Evolutionary conservation across 2,113 vertebrate species (phyloP).

Genomic region (Chionis minor): DNA sequence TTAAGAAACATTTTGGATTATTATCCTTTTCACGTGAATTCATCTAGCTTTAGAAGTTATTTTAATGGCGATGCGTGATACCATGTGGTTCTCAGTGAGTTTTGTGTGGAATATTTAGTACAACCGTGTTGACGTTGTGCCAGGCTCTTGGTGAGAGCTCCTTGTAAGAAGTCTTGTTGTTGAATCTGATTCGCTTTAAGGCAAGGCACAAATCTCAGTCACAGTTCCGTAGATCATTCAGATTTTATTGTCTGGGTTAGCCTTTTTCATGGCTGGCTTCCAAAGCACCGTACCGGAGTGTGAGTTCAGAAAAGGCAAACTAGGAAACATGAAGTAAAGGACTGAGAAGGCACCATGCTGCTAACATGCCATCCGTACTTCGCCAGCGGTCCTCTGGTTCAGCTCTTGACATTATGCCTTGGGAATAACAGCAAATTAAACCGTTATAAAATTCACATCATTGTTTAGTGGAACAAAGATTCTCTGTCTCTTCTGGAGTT

Average conservation of each 20-base stretch:
- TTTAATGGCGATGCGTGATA: not conserved
- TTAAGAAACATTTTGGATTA: not conserved
- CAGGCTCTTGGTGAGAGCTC: slow-evolving; percentile 40
- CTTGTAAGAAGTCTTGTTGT: slow-evolving; percentile 37
- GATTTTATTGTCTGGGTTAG: slow-evolving; percentile 21
- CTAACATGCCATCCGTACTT: not conserved
- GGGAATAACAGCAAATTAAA: slow-evolving; percentile 39
- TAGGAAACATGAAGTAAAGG: slow-evolving; percentile 1
- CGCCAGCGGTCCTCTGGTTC: not conserved
- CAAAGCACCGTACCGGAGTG: not conserved
- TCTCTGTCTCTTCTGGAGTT: not conserved
- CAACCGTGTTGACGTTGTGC: slow-evolving; percentile 42
- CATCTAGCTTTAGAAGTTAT: not conserved
- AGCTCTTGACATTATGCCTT: not conserved
- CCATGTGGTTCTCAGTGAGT: slow-evolving; percentile 20
- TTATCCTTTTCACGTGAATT: not conserved
- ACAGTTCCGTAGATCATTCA: slow-evolving; percentile 7
- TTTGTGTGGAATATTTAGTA: slow-evolving; percentile 13
- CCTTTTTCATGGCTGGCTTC: slow-evolving; percentile 11
- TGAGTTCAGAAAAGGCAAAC: not conserved
- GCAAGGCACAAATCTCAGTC: slow-evolving; percentile 38
- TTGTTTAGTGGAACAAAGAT: slow-evolving; percentile 31
- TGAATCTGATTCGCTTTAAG: slow-evolving; percentile 49
- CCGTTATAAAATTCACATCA: not conserved
- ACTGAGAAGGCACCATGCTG: slow-evolving; percentile 40